phyloP scores from a whole-genome alignment of 2,888 invertebrate species.

The Cryptosula pallasiana region DNA sequence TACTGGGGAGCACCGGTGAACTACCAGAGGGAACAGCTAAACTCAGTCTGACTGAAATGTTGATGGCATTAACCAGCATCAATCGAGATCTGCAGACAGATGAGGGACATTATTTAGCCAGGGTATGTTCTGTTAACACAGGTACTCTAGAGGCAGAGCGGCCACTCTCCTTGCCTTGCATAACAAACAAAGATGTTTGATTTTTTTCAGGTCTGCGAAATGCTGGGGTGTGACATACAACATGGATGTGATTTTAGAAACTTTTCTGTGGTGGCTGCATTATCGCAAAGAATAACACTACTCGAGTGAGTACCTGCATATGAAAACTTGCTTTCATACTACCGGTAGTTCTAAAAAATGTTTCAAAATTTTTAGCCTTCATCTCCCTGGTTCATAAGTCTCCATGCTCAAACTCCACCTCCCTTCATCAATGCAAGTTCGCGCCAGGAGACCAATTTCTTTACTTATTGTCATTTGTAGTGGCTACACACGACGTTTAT shows the following conservation, averaged over 20 bases:
- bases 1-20: background rate
- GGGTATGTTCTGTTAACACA: background rate
- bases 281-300: slow-evolving; percentile 43
- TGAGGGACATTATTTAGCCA: background rate
- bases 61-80: slow-evolving; percentile 2
- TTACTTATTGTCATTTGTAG: no score
- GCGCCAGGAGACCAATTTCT: no score
- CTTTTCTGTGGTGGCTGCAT: slow-evolving; percentile 46
- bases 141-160: no score
- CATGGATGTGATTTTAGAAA: slow-evolving; percentile 45
- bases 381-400: no score
- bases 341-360: no score
- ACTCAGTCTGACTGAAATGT: background rate
- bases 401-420: no score
- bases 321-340: no score
- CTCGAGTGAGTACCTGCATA: slow-evolving; percentile 41
- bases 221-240: slow-evolving; percentile 41
- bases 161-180: no score
- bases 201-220: slow-evolving; percentile 47
- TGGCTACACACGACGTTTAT: background rate
- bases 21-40: background rate
- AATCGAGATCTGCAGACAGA: background rate
- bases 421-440: no score
- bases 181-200: no score
- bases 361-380: no score